phyloP scores from a whole-genome alignment of 1,140 invertebrate species.

The Aethina tumida region DNA sequence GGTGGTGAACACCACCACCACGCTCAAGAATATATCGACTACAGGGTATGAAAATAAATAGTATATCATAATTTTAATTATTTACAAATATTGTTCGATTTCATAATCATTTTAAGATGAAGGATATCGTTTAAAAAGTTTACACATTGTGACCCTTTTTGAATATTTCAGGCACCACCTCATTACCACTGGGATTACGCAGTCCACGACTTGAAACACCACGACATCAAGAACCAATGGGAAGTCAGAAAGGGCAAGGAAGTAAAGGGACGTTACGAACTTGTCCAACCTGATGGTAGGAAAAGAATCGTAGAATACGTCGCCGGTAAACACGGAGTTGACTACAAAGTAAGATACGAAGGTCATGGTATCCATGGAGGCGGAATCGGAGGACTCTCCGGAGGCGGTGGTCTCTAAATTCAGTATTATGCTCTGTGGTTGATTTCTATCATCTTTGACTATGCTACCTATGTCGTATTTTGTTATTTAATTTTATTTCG shows the following conservation, averaged over 20 bases:
- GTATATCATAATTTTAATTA: neutral
- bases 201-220: constrained; percentile 23
- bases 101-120: too few species aligned
- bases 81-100: too few species aligned
- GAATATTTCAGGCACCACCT: constrained; percentile 25
- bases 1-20: constrained; percentile 14
- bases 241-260: constrained; percentile 28
- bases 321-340: constrained; percentile 61
- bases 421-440: constrained; percentile 6
- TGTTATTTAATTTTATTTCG: constrained; percentile 17
- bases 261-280: constrained; percentile 38
- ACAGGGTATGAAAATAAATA: too few species aligned
- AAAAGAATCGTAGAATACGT: constrained; percentile 62
- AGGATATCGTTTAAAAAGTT: neutral
- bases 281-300: constrained; percentile 42
- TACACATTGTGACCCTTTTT: too few species aligned
- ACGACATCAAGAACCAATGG: constrained; percentile 26
- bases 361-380: constrained; percentile 20
- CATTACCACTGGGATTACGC: constrained; percentile 27
- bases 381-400: constrained; percentile 17
- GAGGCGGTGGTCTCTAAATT: constrained; percentile 5
- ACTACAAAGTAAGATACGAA: constrained; percentile 53
- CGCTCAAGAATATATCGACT: constrained; percentile 23
- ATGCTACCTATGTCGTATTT: constrained; percentile 18
- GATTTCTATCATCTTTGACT: constrained; percentile 2